These are phyloP conservation scores for Chauna torquata DNA, from an alignment of 2,113 vertebrate genomes.

Conservation along the genomic window DNA sequence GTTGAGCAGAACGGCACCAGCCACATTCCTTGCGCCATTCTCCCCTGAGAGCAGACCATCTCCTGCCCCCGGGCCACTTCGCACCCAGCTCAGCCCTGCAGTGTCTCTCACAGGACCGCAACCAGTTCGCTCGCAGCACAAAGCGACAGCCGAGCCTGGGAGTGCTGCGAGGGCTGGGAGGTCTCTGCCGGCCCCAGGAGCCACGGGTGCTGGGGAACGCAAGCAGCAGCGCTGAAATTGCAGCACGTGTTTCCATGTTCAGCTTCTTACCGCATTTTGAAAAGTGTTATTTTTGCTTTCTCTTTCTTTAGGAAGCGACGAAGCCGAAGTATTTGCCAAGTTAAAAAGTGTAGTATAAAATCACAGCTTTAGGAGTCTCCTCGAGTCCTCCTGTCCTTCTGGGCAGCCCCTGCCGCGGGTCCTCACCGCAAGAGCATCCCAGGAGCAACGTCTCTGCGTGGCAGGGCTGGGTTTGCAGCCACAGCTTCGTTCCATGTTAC, in stretches of 20 bases:
- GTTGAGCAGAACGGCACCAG: background rate
- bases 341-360: background rate
- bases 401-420: background rate
- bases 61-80: too few relatives aligned
- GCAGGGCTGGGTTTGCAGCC: background rate
- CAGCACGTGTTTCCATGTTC: background rate
- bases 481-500: rapidly evolving
- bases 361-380: background rate
- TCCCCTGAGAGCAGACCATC: too few relatives aligned
- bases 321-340: rapidly evolving
- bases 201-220: rapidly evolving
- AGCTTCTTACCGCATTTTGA: background rate
- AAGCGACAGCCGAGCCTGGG: too few relatives aligned
- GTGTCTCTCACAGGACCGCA: background rate
- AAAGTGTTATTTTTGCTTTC: background rate
- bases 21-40: rapidly evolving
- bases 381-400: too few relatives aligned
- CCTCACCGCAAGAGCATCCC: rapidly evolving
- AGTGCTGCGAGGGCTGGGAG: too few relatives aligned
- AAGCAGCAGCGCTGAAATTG: rapidly evolving
- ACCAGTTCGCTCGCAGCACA: rapidly evolving
- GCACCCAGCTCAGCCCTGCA: rapidly evolving
- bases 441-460: rapidly evolving
- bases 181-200: background rate
- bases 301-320: background rate